Base-by-base conservation (phyloP, 1,140 invertebrate species). In the Scaptomyza graminum region DNA sequence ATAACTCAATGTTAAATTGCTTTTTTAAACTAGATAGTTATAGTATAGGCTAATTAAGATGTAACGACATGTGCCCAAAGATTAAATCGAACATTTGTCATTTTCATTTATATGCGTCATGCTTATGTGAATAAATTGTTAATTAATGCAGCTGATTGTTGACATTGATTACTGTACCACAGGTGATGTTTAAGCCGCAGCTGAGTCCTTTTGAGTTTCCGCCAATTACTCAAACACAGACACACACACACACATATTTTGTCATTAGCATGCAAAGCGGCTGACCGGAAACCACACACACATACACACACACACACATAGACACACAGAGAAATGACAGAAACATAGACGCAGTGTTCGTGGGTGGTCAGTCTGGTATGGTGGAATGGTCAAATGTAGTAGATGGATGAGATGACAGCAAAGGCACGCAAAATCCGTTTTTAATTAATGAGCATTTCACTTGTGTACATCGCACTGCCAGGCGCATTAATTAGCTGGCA, bases 371-470 rank as follows among this genome's bases (percentile, higher is more conserved):
- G 28, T 7, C 28, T 3, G n/a, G n/a, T n/a, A 7, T 7, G 28
- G 28, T 7, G 4, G 28, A 7, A 5, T 6, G 28, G 28, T 22
- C 18, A 3, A 31, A 31, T 31, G 1, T 31, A 7, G 1, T 31
- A 7, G 28, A 31, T 7, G 34, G n/a, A 37, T 25, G 65, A 44
- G 59, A 28, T 61, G 50, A 25, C 39, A 39, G 59, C 60, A 55
- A 31, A 59, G 50, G 63, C 50, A 49, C 12, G 39, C n/a, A 2
- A 62, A 68, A 82, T 79, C 79, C 61, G 61, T 68, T 76, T 68
- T 68, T 76, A 79, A 83, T 83, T 83, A 84, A 79, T 84, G 68
- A 68, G 59, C 66, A 63, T 65, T 56, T 64, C 66, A 72, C 75
- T 79, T 57, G 67, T 62, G 75, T 69, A n/a, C 54, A 52, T 37